Base-by-base conservation (phyloP, 2,113 vertebrate species). In the Tetrao urogallus region DNA sequence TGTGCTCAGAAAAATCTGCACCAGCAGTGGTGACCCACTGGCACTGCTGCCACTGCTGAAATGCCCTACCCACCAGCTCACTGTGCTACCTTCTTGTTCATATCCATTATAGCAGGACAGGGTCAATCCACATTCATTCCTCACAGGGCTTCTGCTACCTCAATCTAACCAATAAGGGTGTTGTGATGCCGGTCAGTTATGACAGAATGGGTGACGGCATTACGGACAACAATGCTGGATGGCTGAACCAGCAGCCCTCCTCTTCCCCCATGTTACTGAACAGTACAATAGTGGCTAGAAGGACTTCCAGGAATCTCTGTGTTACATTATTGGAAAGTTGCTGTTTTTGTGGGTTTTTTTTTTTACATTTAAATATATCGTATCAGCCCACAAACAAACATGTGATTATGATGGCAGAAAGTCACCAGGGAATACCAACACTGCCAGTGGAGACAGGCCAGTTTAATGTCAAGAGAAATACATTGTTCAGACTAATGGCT, bases 271-370 rank as follows among this genome's bases (percentile, higher is more conserved):
- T 20, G 4, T 82, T 25, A 61, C 25, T 57, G 5, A 65, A 32
- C 34, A 66, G 9, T 10, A 11, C 7, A 54, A 71, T 4, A 81
- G 65, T 28, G 8, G 9, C 66, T 58, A 42, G 32, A 79, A 15
- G 58, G n/a, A 72, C 24, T 82, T 83, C 65, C 74, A 93, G 45
- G 77, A 90, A 65, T 82, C 81, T 86, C 70, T 92, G 63, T 22
- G 54, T 50, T 61, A 45, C 40, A 57, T 87, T 71, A 74, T 1
- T 78, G 80, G 72, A 81, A 86, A 83, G 72, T 16, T 60, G 22
- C 42, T 69, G 70, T 22, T 83, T 52, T 56, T 82, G 38, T 60
- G n/a, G 1, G 42, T 4, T 10, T 20, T 11, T 42, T 72, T n/a
- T 67, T 28, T 75, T 89, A 38, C n/a, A 50, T 54, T 34, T 1